Conservation (phyloP, 2,113 vertebrate genomes). For the Prunella himalayana region DNA sequence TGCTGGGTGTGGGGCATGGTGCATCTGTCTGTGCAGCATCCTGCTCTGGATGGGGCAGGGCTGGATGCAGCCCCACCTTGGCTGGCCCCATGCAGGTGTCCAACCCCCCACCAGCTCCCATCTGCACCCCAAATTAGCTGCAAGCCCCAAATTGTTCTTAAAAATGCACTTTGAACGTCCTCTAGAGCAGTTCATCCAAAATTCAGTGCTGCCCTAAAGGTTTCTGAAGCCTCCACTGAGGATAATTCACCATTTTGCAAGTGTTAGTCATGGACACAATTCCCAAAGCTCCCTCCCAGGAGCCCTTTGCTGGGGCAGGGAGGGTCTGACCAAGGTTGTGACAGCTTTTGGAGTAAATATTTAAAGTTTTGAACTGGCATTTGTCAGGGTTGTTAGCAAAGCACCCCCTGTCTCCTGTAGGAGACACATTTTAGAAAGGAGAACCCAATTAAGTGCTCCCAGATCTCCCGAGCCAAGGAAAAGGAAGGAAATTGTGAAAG, state of each 20-base stretch:
- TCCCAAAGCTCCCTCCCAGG: neutral
- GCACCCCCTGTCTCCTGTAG: neutral
- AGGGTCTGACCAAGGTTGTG: neutral
- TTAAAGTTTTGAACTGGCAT: neutral
- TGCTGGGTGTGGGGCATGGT: neutral
- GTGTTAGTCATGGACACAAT: neutral
- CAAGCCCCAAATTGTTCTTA: neutral
- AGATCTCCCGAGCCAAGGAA: neutral
- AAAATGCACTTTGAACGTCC: neutral
- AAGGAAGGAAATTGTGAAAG: neutral
- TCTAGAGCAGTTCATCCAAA: neutral
- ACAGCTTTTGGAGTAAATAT: neutral
- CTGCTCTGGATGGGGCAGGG: neutral
- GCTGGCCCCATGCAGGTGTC: neutral
- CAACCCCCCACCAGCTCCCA: neutral
- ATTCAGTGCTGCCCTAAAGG: neutral
- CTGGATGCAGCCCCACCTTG: neutral
- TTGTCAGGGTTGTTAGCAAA: neutral
- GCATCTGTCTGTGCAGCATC: neutral
- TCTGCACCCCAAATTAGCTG: neutral
- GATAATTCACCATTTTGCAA: neutral
- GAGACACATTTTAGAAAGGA: neutral
- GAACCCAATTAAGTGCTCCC: neutral
- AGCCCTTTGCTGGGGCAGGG: neutral
- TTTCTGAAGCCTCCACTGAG: fast-evolving